A percentile compares a stretch with the other conserved stretches of the same genome.
These are phyloP conservation scores for Melanotaenia duboulayi DNA, from an alignment of 2,113 vertebrate species.

Conservation along the genomic window DNA sequence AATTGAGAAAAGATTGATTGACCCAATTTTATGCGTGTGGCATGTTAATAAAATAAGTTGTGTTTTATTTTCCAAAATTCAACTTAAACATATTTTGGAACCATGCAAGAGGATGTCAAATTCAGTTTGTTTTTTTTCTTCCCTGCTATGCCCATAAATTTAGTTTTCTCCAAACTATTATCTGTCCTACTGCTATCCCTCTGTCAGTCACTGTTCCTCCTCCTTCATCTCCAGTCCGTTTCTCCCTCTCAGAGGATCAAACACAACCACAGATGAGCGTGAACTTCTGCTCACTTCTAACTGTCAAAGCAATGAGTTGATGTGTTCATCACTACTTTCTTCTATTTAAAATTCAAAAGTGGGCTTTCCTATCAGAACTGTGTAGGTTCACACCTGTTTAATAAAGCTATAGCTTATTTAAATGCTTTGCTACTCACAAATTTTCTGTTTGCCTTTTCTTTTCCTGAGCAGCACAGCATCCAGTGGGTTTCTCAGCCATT, in stretches of 20 bases:
- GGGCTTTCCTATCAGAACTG: too few species aligned
- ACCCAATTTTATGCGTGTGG: background rate
- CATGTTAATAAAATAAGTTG: background rate
- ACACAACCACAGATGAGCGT: conserved; percentile 23
- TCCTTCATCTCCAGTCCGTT: conserved; percentile 8
- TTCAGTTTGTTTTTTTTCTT: conserved; percentile 37
- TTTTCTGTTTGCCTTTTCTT: conserved; percentile 1
- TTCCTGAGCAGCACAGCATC: conserved; percentile 2
- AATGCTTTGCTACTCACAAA: too few species aligned
- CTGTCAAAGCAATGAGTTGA: conserved; percentile 31
- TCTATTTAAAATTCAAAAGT: too few species aligned
- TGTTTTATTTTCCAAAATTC: conserved; percentile 17
- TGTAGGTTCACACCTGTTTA: too few species aligned
- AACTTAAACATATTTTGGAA: conserved; percentile 34
- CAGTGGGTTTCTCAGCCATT: background rate
- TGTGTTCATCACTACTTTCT: conserved; percentile 22
- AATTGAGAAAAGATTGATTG: background rate
- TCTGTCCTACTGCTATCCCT: conserved; percentile 30
- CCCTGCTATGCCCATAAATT: conserved; percentile 32
- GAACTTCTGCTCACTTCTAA: conserved; percentile 33
- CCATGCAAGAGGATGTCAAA: conserved; percentile 30
- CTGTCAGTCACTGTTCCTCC: conserved; percentile 28
- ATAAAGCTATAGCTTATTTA: too few species aligned
- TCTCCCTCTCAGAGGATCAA: conserved; percentile 48
- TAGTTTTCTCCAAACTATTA: conserved; percentile 31